Evolutionary conservation across 2,888 invertebrate species (phyloP), one percentile per base, ranked within the genome.

Genomic region (Melinopterus prodromus): DNA sequence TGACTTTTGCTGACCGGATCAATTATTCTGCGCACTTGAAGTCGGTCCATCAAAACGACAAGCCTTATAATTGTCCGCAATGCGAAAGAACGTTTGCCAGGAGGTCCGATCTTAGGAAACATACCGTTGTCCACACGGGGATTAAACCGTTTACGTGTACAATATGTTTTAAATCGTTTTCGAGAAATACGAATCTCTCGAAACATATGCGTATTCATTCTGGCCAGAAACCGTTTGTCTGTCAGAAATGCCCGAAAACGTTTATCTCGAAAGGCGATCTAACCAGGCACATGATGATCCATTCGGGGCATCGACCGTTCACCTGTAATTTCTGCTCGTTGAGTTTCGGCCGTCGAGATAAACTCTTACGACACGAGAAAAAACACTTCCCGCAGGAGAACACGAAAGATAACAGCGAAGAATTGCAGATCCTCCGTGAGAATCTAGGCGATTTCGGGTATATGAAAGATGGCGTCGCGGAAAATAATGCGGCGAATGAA

Each of bases 71-170:
- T 69, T 95, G 94, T 85, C 92, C 93, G 0, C 92, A 93, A 84
- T 95, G 94, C 88, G 92, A 92, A 26, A 93, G 94, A 85, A 92
- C 92, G 72, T 94, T 94, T 87, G 93, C 94, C 0, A 90, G 94
- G 16, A 90, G 94, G 76, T 94, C 94, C 7, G 94, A 94, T 88
- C 88, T 95, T 70, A 91, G 94, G 82, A 95, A 95, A 84, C 95
- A 95, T 88, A 93, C 94, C 37, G 93, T 95, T 82, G 95, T 95
- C 0, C 95, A 95, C 84, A 94, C 94, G n/a, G 95, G 95, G 6
- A 91, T 93, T 74, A 92, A 95, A 82, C 95, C 95, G 0, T 95
- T 92, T 86, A 93, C 94, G 35, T 95, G 95, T 86, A 91, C 92
- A 36, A 92, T 94, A 83, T 95, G 95, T 86, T 90, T 92, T 69